phyloP scores from a whole-genome alignment of 2,888 invertebrate genomes.

The Melinaea menophilus region DNA sequence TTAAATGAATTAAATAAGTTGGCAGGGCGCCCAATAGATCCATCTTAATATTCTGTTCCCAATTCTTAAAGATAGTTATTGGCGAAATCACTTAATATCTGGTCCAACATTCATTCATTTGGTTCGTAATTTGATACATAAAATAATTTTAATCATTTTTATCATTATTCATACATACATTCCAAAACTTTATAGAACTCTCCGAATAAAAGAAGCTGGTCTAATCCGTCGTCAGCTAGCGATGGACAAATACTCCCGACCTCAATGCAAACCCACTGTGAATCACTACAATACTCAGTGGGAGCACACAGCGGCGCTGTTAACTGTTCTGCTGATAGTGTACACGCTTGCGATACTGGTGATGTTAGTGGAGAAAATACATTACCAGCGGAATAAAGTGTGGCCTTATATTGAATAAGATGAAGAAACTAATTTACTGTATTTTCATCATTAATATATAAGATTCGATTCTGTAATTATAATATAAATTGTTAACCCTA shows the following conservation, averaged over 20 bases:
- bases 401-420: conserved; percentile 49
- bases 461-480: too few relatives aligned
- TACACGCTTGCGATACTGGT: conserved; percentile 38
- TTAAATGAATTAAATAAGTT: too few relatives aligned
- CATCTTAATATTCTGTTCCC: too few relatives aligned
- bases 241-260: conserved; percentile 25
- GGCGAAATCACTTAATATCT: too few relatives aligned
- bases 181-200: conserved; percentile 39
- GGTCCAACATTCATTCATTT: too few relatives aligned
- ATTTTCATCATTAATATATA: too few relatives aligned
- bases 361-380: conserved; percentile 40
- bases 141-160: too few relatives aligned
- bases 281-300: conserved; percentile 34
- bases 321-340: conserved; percentile 34
- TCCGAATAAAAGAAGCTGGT: conserved; percentile 48
- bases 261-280: conserved; percentile 32
- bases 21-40: too few relatives aligned
- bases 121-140: too few relatives aligned
- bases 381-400: conserved; percentile 36
- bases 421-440: not conserved
- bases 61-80: too few relatives aligned
- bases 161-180: not conserved
- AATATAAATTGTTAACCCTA: too few relatives aligned
- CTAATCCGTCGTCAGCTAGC: conserved; percentile 30
- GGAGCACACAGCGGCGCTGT: conserved; percentile 40